Percentiles rank a stretch among this genome's conserved stretches.
Conservation (phyloP, 2,888 invertebrate genomes). For the Minunthozetes semirufus region DNA sequence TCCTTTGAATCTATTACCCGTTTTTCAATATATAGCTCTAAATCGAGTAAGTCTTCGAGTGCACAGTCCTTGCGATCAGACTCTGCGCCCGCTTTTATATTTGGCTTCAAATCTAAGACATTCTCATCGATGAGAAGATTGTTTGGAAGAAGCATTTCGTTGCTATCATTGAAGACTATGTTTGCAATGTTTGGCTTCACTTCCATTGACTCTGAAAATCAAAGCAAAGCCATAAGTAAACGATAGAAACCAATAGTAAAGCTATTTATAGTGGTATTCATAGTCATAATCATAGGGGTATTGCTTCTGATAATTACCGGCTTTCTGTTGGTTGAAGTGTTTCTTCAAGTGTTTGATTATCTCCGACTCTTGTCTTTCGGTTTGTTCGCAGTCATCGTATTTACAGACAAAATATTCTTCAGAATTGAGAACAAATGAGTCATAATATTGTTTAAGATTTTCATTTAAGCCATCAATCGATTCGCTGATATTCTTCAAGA, state of each 20-base stretch:
- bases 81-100: neutral
- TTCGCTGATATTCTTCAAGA: neutral
- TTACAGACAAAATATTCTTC: neutral
- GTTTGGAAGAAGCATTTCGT: conserved; percentile 8
- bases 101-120: neutral
- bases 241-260: neutral
- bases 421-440: neutral
- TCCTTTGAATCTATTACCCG: neutral
- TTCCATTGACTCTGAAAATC: neutral
- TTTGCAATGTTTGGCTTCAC: neutral
- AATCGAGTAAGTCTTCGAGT: neutral
- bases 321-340: neutral
- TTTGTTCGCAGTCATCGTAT: conserved; percentile 7
- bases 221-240: neutral
- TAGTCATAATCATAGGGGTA: no score
- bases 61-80: neutral
- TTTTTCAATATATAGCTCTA: neutral
- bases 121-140: neutral
- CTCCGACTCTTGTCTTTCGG: neutral
- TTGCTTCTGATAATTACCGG: neutral
- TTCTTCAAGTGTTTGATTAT: neutral
- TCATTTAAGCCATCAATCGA: neutral
- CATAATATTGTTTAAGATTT: conserved; percentile 1
- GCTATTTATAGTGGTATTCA: neutral
- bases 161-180: neutral